These are phyloP conservation scores for Scaptomyza graminum DNA, from an alignment of 1,140 invertebrate species.

Conservation along the genomic window DNA sequence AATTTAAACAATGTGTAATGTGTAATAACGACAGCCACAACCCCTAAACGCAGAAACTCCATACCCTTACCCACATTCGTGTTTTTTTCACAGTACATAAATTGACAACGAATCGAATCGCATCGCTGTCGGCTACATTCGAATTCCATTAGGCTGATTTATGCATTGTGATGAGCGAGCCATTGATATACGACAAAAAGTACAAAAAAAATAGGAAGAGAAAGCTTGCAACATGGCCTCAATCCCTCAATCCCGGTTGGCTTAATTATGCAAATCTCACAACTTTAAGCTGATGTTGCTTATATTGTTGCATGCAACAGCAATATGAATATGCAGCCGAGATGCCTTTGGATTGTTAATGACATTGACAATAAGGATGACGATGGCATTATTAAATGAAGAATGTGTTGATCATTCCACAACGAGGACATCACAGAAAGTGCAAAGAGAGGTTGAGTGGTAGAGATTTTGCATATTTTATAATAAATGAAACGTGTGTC, in stretches of 20 bases:
- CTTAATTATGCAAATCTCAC: conserved; percentile 62
- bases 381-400: conserved; percentile 69
- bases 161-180: conserved; percentile 14
- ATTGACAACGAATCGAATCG: conserved; percentile 10
- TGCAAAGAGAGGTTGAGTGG: neutral
- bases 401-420: conserved; percentile 63
- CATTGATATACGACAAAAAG: neutral
- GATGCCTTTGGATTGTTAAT: conserved; percentile 25
- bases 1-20: too few relatives aligned
- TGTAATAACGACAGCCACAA: too few relatives aligned
- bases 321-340: neutral
- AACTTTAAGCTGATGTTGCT: conserved; percentile 31
- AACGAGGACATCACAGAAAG: neutral
- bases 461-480: conserved; percentile 73
- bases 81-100: conserved; percentile 2
- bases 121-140: conserved; percentile 19
- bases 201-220: too few relatives aligned
- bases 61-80: too few relatives aligned
- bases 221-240: conserved; percentile 6
- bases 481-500: conserved; percentile 80
- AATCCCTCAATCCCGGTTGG: conserved; percentile 23
- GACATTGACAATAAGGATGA: conserved; percentile 45
- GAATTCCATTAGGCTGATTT: conserved; percentile 46
- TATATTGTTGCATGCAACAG: neutral
- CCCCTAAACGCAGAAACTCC: too few relatives aligned